phyloP scores from a whole-genome alignment of 1,140 invertebrate species.

The Cryptotermes secundus region DNA sequence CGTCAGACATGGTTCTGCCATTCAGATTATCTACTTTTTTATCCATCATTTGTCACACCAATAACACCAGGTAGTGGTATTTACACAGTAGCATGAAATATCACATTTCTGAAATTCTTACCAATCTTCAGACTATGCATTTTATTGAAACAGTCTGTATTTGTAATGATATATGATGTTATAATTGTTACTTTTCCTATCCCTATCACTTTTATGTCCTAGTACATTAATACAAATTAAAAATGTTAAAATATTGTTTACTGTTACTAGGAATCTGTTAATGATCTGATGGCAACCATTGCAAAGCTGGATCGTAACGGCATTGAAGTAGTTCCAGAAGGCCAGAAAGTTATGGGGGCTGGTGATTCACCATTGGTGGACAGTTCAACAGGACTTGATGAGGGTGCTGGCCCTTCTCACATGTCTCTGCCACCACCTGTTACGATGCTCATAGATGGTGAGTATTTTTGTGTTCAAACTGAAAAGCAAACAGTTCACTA shows the following conservation, averaged over 20 bases:
- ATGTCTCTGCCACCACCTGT: constrained; percentile 37
- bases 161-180: too few species aligned
- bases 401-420: constrained; percentile 49
- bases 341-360: constrained; percentile 45
- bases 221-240: too few species aligned
- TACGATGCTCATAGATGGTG: background rate
- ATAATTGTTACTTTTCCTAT: too few species aligned
- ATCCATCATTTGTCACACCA: too few species aligned
- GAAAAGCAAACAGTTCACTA: background rate
- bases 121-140: too few species aligned
- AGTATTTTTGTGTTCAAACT: background rate
- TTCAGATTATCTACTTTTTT: too few species aligned
- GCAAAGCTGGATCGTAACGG: constrained; percentile 80
- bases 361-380: constrained; percentile 59
- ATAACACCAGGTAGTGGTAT: too few species aligned
- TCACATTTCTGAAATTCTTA: too few species aligned
- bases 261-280: constrained; percentile 65
- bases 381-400: constrained; percentile 56
- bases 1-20: too few species aligned
- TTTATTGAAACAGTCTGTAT: too few species aligned
- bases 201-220: too few species aligned
- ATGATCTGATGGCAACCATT: constrained; percentile 80
- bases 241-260: background rate
- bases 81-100: too few species aligned
- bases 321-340: constrained; percentile 66